phyloP scores from a whole-genome alignment of 2,888 invertebrate genomes.

The Hypolimnas misippus region DNA sequence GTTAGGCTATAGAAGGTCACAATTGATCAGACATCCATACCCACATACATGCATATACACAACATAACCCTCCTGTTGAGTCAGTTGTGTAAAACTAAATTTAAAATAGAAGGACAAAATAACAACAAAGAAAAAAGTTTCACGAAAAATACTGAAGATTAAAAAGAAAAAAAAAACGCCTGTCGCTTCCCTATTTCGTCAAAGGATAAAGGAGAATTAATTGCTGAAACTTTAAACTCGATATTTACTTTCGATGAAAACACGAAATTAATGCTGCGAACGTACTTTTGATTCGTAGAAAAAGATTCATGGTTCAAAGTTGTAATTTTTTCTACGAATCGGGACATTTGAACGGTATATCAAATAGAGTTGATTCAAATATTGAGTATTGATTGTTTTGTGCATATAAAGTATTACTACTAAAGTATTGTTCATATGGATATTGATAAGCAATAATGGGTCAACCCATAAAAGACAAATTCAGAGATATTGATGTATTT shows the following conservation, averaged over 20 bases:
- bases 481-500: no score
- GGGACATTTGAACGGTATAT: neutral
- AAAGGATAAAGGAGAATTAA: constrained; percentile 11
- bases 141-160: constrained; percentile 6
- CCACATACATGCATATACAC: no score
- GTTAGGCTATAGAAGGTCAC: no score
- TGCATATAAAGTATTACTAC: no score
- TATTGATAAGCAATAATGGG: no score
- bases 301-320: neutral
- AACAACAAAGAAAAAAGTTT: neutral
- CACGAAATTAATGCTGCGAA: neutral
- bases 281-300: neutral
- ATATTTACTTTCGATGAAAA: constrained; percentile 12
- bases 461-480: no score
- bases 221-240: constrained; percentile 12
- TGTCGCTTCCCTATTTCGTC: neutral
- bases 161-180: neutral
- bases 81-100: neutral
- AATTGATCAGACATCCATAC: no score
- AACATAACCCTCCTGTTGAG: no score
- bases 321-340: no score
- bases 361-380: neutral
- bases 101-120: neutral
- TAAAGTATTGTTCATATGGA: no score
- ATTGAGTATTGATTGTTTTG: no score